Base-by-base conservation (phyloP, 2,797 vertebrate genomes). In the Phataginus tetradactyla region DNA sequence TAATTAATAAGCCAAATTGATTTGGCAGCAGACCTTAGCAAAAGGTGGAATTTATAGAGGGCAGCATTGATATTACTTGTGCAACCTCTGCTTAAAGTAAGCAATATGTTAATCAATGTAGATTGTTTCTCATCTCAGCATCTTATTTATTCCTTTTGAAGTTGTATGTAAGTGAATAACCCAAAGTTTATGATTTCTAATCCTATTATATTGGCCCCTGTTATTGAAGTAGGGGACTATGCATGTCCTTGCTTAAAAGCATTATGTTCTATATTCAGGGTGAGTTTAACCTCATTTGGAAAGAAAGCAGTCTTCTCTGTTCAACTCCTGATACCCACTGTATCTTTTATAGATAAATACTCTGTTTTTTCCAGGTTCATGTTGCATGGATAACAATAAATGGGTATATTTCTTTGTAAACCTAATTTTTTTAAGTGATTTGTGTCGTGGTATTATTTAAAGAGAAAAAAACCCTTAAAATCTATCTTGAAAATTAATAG, bases 381-480 rank as follows among this genome's bases (percentile, higher is more conserved):
- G 18, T 86, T 85, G 4, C 74, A 32, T 92, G 15, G 55, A 37
- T 90, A 79, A 87, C 90, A 81, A 20, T 45, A 89, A 85, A 21
- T 89, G 61, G 14, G 25, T 63, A 23, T 85, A 74, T 85, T 93
- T 96, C 25, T 87, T 87, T 69, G 37, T 92, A 90, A 92, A 95
- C 63, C 25, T 37, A 13, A 42, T 42, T 86, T 87, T 59, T 89
- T 53, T 83, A 93, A 90, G 10, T 87, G 29, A 90, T 42, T 93
- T 86, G 15, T 89, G 57, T 15, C 14, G 37, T 71, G 7, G 6
- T 55, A 17, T 75, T 85, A 51, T 69, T 94, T 92, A 27, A 79
- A 91, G 92, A 77, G 74, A 32, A 94, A 71, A 91, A 90, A 25
- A 15, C 5, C 12, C 27, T 94, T 94, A 64, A 90, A 83, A 51